Evolutionary conservation across 1,140 invertebrate species (phyloP).

Genomic region (Chlorops oryzae): DNA sequence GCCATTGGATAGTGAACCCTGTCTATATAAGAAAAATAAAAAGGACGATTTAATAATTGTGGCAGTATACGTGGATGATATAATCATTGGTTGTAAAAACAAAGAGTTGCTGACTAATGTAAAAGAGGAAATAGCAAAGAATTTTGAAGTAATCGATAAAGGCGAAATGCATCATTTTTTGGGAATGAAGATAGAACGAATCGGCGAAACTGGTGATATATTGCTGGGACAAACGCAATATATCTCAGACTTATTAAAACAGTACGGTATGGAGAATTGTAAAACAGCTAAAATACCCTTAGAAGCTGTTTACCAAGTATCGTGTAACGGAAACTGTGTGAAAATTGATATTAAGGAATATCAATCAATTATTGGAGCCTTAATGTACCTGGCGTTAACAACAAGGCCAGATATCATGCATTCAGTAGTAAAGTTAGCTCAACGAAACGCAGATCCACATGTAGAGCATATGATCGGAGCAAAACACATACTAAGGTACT

Average conservation of each 20-base stretch:
- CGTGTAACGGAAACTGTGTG: background rate
- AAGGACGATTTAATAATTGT: conserved; percentile 8
- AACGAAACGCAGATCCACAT: no score
- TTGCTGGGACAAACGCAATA: conserved; percentile 36
- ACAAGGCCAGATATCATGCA: no score
- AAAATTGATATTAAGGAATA: background rate
- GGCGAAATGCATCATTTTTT: conserved; percentile 29
- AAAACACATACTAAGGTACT: no score
- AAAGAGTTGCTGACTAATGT: conserved; percentile 21
- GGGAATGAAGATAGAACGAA: conserved; percentile 36
- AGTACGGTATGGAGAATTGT: conserved; percentile 41
- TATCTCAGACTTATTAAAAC: conserved; percentile 35
- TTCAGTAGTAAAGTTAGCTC: no score
- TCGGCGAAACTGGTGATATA: conserved; percentile 16
- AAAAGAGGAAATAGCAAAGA: conserved; percentile 29
- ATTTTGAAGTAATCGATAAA: conserved; percentile 46
- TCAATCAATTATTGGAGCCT: no score
- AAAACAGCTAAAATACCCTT: conserved; percentile 37
- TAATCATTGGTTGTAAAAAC: conserved; percentile 29
- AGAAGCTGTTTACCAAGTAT: conserved; percentile 19
- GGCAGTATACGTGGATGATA: conserved; percentile 44
- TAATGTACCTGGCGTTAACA: no score
- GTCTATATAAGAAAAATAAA: background rate
- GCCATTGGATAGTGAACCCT: background rate
- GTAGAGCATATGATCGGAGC: no score